A percentile compares a stretch with the other conserved stretches of the same genome.
phyloP scores from a whole-genome alignment of 2,113 vertebrate genomes.

The rat (Rattus norvegicus) region DNA sequence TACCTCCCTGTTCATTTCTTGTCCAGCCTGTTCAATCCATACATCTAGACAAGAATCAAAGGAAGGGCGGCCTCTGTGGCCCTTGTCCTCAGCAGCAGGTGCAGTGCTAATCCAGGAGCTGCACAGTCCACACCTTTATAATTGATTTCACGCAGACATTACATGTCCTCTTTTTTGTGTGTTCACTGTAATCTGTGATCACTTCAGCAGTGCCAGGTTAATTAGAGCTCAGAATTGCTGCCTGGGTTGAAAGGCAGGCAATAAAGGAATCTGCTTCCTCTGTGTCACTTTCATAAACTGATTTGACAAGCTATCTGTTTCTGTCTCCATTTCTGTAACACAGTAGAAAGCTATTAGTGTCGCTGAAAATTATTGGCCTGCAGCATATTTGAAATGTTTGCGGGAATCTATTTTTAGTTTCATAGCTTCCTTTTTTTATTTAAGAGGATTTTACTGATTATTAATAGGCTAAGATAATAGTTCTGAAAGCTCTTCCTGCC shows the following conservation, averaged over 20 bases:
- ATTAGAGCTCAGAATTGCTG: neutral
- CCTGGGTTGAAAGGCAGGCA: neutral
- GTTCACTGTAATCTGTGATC: conserved; percentile 15
- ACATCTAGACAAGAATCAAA: neutral
- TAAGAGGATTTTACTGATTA: conserved; percentile 18
- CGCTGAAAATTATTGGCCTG: neutral
- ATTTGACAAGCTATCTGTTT: neutral
- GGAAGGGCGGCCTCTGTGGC: neutral
- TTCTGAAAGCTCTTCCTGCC: neutral
- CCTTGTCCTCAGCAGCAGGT: neutral
- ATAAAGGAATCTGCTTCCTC: neutral
- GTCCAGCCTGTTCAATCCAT: neutral
- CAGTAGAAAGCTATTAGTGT: conserved; percentile 7
- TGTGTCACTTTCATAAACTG: neutral
- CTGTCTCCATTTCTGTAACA: neutral
- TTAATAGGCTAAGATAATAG: neutral
- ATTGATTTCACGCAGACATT: neutral
- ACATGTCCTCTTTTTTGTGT: conserved; percentile 66
- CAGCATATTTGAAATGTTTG: neutral
- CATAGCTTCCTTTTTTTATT: conserved; percentile 49
- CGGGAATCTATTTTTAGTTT: conserved; percentile 13
- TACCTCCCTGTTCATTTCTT: neutral
- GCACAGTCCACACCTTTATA: rapidly evolving
- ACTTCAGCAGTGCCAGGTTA: neutral
- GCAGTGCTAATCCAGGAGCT: neutral